These are phyloP conservation scores for Rhinichthys klamathensis DNA, from an alignment of 2,113 vertebrate species.

Conservation along the genomic window DNA sequence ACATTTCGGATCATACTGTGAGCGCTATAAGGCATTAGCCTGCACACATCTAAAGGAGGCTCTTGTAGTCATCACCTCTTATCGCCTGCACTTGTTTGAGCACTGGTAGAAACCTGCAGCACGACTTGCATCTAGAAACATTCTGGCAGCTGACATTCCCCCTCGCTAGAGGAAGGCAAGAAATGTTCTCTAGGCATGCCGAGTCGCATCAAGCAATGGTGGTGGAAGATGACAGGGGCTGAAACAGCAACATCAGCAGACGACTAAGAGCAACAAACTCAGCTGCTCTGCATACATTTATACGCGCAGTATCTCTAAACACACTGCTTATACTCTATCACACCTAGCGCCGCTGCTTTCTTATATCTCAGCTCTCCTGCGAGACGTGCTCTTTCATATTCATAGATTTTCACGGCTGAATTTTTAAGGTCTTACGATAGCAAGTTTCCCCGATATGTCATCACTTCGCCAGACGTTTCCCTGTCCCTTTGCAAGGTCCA, in stretches of 20 bases:
- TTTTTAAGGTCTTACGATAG: conserved; percentile 49
- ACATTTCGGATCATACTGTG: no score
- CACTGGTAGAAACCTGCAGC: conserved; percentile 42
- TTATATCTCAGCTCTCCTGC: conserved; percentile 52
- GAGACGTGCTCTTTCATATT: conserved; percentile 53
- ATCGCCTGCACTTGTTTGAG: conserved; percentile 51
- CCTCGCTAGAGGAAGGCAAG: conserved; percentile 42
- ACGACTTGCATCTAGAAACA: conserved; percentile 37
- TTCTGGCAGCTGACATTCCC: conserved; percentile 59
- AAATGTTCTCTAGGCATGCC: conserved; percentile 52
- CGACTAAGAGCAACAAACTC: conserved; percentile 52
- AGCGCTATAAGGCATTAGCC: neutral
- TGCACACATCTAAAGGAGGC: conserved; percentile 26
- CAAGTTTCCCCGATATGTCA: conserved; percentile 36
- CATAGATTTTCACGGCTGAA: conserved; percentile 48
- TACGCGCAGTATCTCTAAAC: conserved; percentile 36
- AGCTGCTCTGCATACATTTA: conserved; percentile 43
- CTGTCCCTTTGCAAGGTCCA: conserved; percentile 10
- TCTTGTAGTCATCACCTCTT: conserved; percentile 36
- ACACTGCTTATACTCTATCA: conserved; percentile 51
- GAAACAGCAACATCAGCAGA: conserved; percentile 58
- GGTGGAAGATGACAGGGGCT: conserved; percentile 54
- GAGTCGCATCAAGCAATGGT: conserved; percentile 50
- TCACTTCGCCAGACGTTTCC: conserved; percentile 22
- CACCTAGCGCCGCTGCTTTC: conserved; percentile 43